phyloP scores from a whole-genome alignment of 2,888 invertebrate genomes.

The Rhamphomyia laevipes region DNA sequence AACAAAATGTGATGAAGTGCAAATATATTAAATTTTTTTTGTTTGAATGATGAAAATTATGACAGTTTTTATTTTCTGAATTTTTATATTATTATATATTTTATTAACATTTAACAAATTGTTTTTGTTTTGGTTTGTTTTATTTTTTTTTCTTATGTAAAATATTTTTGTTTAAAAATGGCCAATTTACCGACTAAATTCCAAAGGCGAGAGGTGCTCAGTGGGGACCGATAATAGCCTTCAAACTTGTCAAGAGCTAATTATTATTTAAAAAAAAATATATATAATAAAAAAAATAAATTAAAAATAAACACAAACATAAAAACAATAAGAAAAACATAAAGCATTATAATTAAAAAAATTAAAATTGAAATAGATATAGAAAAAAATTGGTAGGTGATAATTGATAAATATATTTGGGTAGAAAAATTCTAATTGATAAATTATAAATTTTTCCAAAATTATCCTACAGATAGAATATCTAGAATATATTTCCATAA shows the following conservation, averaged over 20 bases:
- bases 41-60: no score
- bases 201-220: conserved; percentile 38
- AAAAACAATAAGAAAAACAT: neutral
- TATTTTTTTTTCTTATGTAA: neutral
- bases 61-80: no score
- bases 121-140: neutral
- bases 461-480: no score
- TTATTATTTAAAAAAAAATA: conserved; percentile 16
- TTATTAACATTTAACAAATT: neutral
- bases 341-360: conserved; percentile 8
- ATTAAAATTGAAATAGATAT: no score
- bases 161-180: conserved; percentile 11
- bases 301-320: conserved; percentile 21
- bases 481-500: no score
- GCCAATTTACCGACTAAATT: conserved; percentile 40
- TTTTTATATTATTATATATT: no score
- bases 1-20: no score
- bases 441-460: no score
- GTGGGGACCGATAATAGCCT: conserved; percentile 38
- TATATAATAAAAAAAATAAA: conserved; percentile 13
- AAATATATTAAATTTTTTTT: no score
- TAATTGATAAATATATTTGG: no score
- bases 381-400: no score
- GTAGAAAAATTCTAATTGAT: no score
- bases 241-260: conserved; percentile 38